Evolutionary conservation across 2,797 vertebrate species (phyloP), one percentile per base, ranked within the genome.

Genomic region (Myotis myotis): DNA sequence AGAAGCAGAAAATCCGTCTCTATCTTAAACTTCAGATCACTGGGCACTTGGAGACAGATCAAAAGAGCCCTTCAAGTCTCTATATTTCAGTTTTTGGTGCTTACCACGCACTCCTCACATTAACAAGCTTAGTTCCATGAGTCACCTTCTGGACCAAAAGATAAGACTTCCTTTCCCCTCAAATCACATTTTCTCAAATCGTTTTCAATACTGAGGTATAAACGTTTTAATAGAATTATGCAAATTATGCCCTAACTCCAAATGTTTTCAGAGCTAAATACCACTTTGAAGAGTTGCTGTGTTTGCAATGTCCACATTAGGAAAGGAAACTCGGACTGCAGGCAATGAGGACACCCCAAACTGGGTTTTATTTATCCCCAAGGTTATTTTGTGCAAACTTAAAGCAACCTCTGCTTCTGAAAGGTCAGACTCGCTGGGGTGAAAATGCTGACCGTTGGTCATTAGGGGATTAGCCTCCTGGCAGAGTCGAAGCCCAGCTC

Each of bases 141-240:
- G 60, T 41, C 22, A 82, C 68, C 71, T 93, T 94, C 96, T 97
- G 96, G 64, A 60, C 89, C 74, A 51, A 92, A 95, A 97, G 95
- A 97, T 95, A 97, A 96, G 92, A 91, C 44, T 94, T 47, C 41
- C 38, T 86, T 74, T 82, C 4, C 36, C 62, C 41, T 5, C 0
- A 53, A 90, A 95, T 91, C 81, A 47, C 62, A 89, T 97, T 96
- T 97, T 92, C 91, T 87, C 90, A 93, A 97, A 57, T 70, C 92
- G 51, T 96, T 94, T 82, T 93, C 96, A 96, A 90, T 87, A 82
- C 64, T 44, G 49, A 96, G 49, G 44, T 93, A 78, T 90, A 96
- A 94, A 55, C 41, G 79, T 95, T 97, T 95, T 94, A 89, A 92
- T 78, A 87, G 94, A 96, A 94, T 97, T 96, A 97, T 96, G 95